A percentile compares a stretch with the other conserved stretches of the same genome.
phyloP scores from a whole-genome alignment of 2,888 invertebrate genomes.

The Apodemia zela region DNA sequence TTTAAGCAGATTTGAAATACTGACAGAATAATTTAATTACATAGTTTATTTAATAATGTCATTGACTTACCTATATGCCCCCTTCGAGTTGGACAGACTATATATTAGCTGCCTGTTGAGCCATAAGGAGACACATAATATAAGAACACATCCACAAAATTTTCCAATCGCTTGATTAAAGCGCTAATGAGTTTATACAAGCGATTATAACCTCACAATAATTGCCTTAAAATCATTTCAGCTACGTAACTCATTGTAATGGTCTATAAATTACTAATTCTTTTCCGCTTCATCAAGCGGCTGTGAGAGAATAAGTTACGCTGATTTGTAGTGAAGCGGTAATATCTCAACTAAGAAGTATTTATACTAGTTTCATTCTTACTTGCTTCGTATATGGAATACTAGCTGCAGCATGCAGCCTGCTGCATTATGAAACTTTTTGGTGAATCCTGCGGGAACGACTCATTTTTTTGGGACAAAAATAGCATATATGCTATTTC shows the following conservation, averaged over 20 bases:
- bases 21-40: no score
- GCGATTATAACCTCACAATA: conserved; percentile 4
- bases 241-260: conserved; percentile 7
- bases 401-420: no score
- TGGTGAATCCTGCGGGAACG: no score
- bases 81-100: no score
- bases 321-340: background rate
- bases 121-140: background rate
- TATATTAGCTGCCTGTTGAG: background rate
- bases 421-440: no score
- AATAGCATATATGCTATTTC: no score
- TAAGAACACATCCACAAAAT: background rate
- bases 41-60: background rate
- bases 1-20: no score
- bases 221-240: background rate
- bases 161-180: background rate
- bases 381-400: no score
- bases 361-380: no score
- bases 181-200: background rate
- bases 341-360: no score
- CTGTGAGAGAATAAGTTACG: background rate
- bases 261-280: conserved; percentile 1
- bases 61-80: no score
- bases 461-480: no score
- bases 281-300: conserved; percentile 6